Percentiles rank a stretch among this genome's conserved stretches.
phyloP scores from a whole-genome alignment of 1,140 invertebrate genomes.

The Aphis gossypii region DNA sequence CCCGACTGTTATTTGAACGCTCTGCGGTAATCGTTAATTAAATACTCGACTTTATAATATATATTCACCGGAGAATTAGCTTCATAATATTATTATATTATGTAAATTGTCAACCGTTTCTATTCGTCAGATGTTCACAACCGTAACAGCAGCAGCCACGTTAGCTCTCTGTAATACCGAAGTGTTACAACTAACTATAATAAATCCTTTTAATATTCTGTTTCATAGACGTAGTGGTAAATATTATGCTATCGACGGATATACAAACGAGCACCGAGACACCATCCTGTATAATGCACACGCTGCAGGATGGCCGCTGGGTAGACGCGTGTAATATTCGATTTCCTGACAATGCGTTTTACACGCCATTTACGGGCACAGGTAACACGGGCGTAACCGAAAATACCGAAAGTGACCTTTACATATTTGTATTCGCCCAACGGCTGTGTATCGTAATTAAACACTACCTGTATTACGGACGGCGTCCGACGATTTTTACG shows the following conservation, averaged over 20 bases:
- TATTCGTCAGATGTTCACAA: background rate
- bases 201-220: background rate
- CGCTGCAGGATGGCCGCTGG: too few relatives aligned
- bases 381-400: background rate
- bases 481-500: background rate
- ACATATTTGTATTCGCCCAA: background rate
- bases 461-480: background rate
- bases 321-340: background rate
- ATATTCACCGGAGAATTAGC: background rate
- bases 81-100: background rate
- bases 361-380: background rate
- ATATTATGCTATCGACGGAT: background rate
- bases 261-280: background rate
- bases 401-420: constrained; percentile 1
- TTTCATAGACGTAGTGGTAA: background rate
- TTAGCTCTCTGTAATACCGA: background rate
- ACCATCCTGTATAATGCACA: background rate
- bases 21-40: background rate
- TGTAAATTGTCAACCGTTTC: background rate
- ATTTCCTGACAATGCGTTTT: constrained; percentile 10
- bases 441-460: background rate
- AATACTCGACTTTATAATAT: background rate
- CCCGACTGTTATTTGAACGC: background rate
- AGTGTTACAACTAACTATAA: background rate
- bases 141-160: background rate